Percentiles rank a stretch among this genome's conserved stretches.
These are phyloP conservation scores for Melanostoma scalare DNA, from an alignment of 2,888 invertebrate genomes.

Conservation along the genomic window DNA sequence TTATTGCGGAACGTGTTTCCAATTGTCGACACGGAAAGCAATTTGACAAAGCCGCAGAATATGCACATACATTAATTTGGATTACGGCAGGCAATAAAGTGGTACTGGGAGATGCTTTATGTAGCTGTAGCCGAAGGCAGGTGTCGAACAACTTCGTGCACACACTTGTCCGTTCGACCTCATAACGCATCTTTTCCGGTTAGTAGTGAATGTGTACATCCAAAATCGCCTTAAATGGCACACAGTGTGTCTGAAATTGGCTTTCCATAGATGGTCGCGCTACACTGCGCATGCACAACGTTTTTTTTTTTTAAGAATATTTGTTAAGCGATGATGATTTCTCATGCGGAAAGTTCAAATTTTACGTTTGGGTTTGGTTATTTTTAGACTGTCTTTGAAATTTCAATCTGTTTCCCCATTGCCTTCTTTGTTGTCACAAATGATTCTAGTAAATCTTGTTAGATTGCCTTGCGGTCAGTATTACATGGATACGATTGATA, in stretches of 20 bases:
- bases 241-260: constrained; percentile 8
- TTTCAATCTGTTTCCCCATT: constrained; percentile 7
- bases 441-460: neutral
- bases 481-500: constrained; percentile 19
- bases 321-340: neutral
- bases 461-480: constrained; percentile 21
- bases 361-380: constrained; percentile 9
- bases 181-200: constrained; percentile 63
- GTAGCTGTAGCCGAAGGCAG: constrained; percentile 13
- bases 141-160: constrained; percentile 40
- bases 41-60: constrained; percentile 63
- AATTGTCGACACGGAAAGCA: constrained; percentile 61
- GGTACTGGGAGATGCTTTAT: neutral
- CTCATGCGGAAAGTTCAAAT: constrained; percentile 39
- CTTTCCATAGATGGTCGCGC: constrained; percentile 14
- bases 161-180: constrained; percentile 60
- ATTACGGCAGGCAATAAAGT: constrained; percentile 52
- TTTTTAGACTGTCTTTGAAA: neutral
- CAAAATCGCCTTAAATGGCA: constrained; percentile 43
- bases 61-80: constrained; percentile 39
- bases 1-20: constrained; percentile 65
- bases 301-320: constrained; percentile 1
- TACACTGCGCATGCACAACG: constrained; percentile 54
- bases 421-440: neutral
- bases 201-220: constrained; percentile 17